These are phyloP conservation scores for Siniperca chuatsi DNA, from an alignment of 2,113 vertebrate species.

Conservation along the genomic window DNA sequence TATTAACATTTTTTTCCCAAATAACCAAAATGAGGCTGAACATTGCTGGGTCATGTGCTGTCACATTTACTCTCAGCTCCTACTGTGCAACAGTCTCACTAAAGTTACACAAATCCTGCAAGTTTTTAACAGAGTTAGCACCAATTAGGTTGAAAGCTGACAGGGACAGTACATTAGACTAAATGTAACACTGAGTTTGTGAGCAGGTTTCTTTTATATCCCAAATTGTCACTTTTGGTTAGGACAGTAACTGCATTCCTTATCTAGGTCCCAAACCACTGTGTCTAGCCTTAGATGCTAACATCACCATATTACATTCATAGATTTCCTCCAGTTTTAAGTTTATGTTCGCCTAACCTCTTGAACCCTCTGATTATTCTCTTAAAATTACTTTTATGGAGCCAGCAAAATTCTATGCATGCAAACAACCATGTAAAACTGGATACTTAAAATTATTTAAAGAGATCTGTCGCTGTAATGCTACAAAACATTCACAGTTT, in stretches of 20 bases:
- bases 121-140: neutral
- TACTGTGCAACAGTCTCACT: neutral
- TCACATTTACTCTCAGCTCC: neutral
- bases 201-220: neutral
- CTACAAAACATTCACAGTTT: neutral
- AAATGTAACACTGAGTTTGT: neutral
- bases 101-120: neutral
- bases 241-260: neutral
- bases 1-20: neutral
- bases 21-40: neutral
- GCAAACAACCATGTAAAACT: neutral
- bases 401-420: neutral
- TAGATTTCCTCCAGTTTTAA: neutral
- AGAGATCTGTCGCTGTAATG: neutral
- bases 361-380: neutral
- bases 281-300: neutral
- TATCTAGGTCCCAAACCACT: neutral
- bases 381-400: neutral
- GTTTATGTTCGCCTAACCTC: neutral
- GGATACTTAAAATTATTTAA: neutral
- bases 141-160: conserved; percentile 6
- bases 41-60: neutral
- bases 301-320: neutral
- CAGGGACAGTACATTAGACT: neutral
- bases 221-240: neutral